Evolutionary conservation across 2,797 vertebrate genomes (phyloP).

Genomic region (Coregonus sp.): DNA sequence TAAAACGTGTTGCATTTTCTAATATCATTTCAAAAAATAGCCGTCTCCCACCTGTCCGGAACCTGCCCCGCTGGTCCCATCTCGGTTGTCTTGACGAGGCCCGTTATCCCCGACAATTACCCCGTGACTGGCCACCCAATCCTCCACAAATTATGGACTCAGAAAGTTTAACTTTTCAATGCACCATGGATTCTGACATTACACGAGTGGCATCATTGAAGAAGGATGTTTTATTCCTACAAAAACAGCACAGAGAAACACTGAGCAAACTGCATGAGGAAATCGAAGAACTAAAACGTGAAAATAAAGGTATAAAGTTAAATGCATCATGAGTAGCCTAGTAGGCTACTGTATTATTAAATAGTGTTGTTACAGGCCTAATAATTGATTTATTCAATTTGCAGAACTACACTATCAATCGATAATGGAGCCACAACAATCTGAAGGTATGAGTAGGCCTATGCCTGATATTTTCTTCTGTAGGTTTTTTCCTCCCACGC

Average conservation of each 20-base stretch:
- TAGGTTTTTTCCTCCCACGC: too few species aligned
- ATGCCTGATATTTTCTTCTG: neutral
- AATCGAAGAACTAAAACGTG: constrained; percentile 64
- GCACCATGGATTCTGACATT: neutral
- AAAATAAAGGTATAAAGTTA: constrained; percentile 66
- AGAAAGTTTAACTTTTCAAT: neutral
- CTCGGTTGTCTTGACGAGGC: too few species aligned
- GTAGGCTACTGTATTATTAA: too few species aligned
- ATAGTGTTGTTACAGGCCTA: too few species aligned
- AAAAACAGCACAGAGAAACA: constrained; percentile 69
- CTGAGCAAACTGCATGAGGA: constrained; percentile 71
- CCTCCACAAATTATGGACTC: neutral
- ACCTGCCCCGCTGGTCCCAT: too few species aligned
- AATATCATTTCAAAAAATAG: too few species aligned
- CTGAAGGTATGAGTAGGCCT: constrained; percentile 47
- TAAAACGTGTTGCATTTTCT: too few species aligned
- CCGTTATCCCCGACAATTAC: too few species aligned
- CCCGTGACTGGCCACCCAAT: neutral
- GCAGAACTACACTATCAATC: constrained; percentile 74
- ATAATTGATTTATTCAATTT: neutral
- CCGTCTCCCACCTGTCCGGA: too few species aligned
- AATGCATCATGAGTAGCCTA: too few species aligned
- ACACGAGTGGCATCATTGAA: constrained; percentile 56
- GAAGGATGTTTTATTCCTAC: constrained; percentile 68
- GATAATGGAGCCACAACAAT: constrained; percentile 64